Evolutionary conservation across 2,888 invertebrate genomes (phyloP), one percentile per base, ranked within the genome.

Genomic region (Cephus nigrinus): DNA sequence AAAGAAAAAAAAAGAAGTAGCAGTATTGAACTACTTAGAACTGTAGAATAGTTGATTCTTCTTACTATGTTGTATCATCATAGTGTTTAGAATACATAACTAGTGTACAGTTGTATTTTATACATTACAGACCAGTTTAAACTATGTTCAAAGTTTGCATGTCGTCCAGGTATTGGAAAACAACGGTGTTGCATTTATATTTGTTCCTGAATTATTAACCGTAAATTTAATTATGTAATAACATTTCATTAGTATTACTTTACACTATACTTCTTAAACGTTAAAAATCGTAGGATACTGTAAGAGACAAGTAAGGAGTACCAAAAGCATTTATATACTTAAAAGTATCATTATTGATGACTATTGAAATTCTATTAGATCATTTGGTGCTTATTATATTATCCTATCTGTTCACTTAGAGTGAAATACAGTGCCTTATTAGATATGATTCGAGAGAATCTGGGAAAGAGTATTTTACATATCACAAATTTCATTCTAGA

Each of bases 341-440:
- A 73, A 23, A 69, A 75, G 11, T 68, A 34, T 33, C 30, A 69
- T 76, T 69, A 34, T 72, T 69, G 35, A 76, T 11, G 23, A 72
- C 11, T 15, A 30, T 36, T 77, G 36, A 55, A 75, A 71, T 76
- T 78, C 69, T 72, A 55, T 78, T 76, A 75, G 77, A 77, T 80
- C 80, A 76, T 79, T 82, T 33, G 71, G 33, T 55, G 79, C 80
- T 79, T 80, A 75, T 82, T 83, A 76, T 68, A 40, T 79, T 79
- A 68, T 75, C 76, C 76, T 75, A 83, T 82, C 78, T 79, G 82
- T 85, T 85, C 79, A 81, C 81, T 84, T 84, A 76, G 81, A 82
- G 85, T 82, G 83, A 86, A 83, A 81, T 76, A 82, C 84, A 85
- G 86, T 86, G 86, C 86, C 86, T 86, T 86, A 86, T 85, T 85